Base-by-base conservation (phyloP, 2,113 vertebrate genomes). In the Casuarius casuarius region DNA sequence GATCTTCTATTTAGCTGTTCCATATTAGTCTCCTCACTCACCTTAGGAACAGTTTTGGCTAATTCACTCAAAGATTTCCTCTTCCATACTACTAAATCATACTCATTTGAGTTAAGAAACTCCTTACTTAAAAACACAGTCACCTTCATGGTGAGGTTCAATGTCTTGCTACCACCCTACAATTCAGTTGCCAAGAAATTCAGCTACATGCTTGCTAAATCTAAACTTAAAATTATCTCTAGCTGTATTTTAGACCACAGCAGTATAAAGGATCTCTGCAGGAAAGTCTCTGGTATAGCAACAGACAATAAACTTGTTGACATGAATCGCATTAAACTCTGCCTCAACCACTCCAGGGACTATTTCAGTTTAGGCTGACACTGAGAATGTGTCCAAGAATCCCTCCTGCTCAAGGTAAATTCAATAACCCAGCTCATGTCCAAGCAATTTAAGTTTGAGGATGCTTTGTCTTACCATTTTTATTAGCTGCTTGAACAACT, bases 401-500 rank as follows among this genome's bases (percentile, higher is more conserved):
- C 20, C 7, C 51, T 62, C 17, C 42, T 48, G 51, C 59, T 76
- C 8, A 1, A 8, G 4, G 7, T 7, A 84, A 49, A 68, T 58
- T 23, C 56, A 72, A n/a, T 49, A 91, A 66, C 29, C 10, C 22
- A 71, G 33, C 23, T 87, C 44, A 46, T 7, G 61, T 12, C 28
- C 35, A 52, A 92, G n/a, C n/a, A 76, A 58, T 26, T 66, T 16
- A 70, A 80, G 16, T 18, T 31, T 70, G 23, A 80, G 26, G 14
- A 66, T n/a, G 28, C 29, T 78, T 65, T 72, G 38, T 84, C 98
- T 97, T 97, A 99, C 99, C 95, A 65, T 98, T 99, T 95, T 97
- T 98, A 96, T 98, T 99, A 94, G 99, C 99, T 33, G 99, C 99
- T 42, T 98, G 98, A 49, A 99, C 98, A 25, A 99, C 99, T 94